Base-by-base conservation (phyloP, 2,888 invertebrate genomes). In the Drosophila nigricruria region DNA sequence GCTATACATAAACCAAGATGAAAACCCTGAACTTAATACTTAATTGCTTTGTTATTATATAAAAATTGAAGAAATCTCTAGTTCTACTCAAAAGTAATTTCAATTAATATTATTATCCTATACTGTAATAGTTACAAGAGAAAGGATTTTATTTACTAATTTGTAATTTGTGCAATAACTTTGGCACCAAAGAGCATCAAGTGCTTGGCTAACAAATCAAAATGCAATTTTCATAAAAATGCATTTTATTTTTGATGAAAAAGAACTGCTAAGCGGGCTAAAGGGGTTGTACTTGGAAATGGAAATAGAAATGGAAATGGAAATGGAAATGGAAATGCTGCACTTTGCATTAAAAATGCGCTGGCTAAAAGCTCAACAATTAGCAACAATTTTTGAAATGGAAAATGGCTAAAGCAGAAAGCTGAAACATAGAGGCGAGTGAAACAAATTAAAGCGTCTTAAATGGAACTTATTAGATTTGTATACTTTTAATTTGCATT, bases 401-500 rank as follows among this genome's bases (percentile, higher is more conserved):
- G 79, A 84, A 89, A 88, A 67, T 43, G 66, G 70, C 63, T 71
- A 79, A 66, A 59, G 64, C 49, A 59, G 27, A 70, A 73, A 80
- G 63, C 64, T 27, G 57, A 75, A 71, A 32, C 34, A 47, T 32
- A 58, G 47, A 23, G 50, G 45, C 54, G 47, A 67, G 36, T 62
- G 62, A 67, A 66, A 69, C 68, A 89, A 86, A 82, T 90, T 91
- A 81, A 85, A 90, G 82, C 84, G 64, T 82, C 90, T 91, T 90
- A 83, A 88, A 89, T 90, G 89, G 76, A 88, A 91, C 88, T 92
- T 91, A 91, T 91, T 91, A 91, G 91, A 91, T 92, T 91, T 91
- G 91, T 91, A 91, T 91, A 91, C 91, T 92, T 91, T 91, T 91
- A 92, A 91, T 91, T 92, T 91, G 92, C 91, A 91, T 91, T 91